Conservation (phyloP, 2,113 vertebrate genomes). For the Cebus imitator region DNA sequence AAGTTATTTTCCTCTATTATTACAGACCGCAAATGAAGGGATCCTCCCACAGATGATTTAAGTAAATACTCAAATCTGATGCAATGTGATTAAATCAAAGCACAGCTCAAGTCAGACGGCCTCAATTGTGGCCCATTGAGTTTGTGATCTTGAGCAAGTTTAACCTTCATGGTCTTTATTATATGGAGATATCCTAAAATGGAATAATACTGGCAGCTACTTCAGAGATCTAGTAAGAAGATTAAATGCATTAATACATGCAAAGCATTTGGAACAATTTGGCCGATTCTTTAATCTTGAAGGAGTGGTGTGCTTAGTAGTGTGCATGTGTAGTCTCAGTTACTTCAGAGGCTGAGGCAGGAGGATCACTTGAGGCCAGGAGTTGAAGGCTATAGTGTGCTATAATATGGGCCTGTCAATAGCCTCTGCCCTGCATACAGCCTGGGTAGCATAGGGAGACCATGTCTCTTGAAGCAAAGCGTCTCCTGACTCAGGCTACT, state of each 20-base stretch:
- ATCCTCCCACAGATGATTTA: not conserved
- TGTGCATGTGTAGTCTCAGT: not conserved
- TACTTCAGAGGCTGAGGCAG: not conserved
- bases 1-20: not conserved
- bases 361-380: not conserved
- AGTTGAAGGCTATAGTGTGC: not conserved
- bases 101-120: not conserved
- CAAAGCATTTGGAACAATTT: not conserved
- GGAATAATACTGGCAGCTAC: not conserved
- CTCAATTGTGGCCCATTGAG: not conserved
- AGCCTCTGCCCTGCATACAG: not conserved
- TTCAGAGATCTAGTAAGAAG: not conserved
- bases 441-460: not conserved
- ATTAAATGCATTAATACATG: not conserved
- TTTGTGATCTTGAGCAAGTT: not conserved
- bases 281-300: too few relatives aligned
- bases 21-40: not conserved
- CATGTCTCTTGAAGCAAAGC: not conserved
- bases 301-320: not conserved
- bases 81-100: conserved; percentile 12
- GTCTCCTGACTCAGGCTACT: not conserved
- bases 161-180: not conserved
- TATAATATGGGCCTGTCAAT: not conserved
- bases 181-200: not conserved
- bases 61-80: not conserved